Percentiles rank a stretch among this genome's conserved stretches.
These are phyloP conservation scores for Xerus inauris DNA, from an alignment of 2,113 vertebrate species.

Conservation along the genomic window DNA sequence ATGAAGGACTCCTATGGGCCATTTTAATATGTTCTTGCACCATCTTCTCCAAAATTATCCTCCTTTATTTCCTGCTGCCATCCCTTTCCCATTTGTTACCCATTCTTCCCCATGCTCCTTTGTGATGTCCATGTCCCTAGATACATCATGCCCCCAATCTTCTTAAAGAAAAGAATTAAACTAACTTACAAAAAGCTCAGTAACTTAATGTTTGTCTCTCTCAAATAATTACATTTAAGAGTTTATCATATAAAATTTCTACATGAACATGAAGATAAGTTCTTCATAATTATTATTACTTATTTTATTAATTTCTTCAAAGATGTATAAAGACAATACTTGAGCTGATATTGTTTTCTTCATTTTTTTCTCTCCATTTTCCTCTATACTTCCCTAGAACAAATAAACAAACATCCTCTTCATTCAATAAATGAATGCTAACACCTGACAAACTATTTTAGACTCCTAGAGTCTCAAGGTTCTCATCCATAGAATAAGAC, in stretches of 20 bases:
- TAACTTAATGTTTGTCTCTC: neutral
- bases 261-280: neutral
- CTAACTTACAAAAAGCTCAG: neutral
- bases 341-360: neutral
- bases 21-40: neutral
- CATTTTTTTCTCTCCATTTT: neutral
- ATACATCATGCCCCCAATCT: neutral
- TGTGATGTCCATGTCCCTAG: neutral
- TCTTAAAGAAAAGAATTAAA: constrained; percentile 12
- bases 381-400: neutral
- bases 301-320: neutral
- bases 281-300: neutral
- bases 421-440: neutral
- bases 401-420: neutral
- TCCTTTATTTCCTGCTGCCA: neutral
- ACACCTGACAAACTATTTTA: neutral
- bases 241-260: neutral
- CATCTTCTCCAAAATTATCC: neutral
- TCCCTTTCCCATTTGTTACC: neutral
- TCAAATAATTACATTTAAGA: neutral
- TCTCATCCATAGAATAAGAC: neutral
- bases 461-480: neutral
- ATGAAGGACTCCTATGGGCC: neutral
- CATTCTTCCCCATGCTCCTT: neutral
- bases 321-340: neutral